A percentile compares a stretch with the other conserved stretches of the same genome.
Evolutionary conservation across 2,113 vertebrate genomes (phyloP).

Genomic region (Leucopternis melanops): DNA sequence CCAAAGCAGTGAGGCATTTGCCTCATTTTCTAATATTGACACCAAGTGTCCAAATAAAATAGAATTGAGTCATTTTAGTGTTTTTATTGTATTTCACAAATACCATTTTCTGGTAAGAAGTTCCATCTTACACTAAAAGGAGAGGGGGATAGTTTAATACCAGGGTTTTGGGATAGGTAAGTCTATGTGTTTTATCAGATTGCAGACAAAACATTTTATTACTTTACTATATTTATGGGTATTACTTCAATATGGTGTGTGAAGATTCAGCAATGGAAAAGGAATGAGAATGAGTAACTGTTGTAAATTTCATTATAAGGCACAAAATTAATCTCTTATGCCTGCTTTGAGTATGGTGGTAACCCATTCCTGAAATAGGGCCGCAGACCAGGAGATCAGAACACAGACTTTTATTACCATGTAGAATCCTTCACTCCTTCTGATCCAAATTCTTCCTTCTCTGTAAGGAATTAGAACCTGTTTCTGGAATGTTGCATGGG

Average conservation of each 20-base stretch:
- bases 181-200: neutral
- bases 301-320: neutral
- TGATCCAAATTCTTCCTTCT: neutral
- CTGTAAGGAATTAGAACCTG: neutral
- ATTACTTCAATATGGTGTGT: neutral
- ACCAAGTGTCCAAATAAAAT: neutral
- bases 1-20: neutral
- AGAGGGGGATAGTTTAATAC: neutral
- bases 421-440: neutral
- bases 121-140: neutral
- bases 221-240: neutral
- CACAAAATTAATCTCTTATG: neutral
- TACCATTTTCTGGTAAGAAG: neutral
- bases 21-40: neutral
- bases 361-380: neutral
- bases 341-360: neutral
- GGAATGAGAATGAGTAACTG: neutral
- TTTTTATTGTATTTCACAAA: neutral
- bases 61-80: neutral
- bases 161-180: neutral
- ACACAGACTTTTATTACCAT: neutral
- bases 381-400: neutral
- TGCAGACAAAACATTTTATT: neutral
- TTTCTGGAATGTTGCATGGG: neutral
- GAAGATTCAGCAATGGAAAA: neutral